Evolutionary conservation across 1,140 invertebrate genomes (phyloP), one percentile per base, ranked within the genome.

Genomic region (Drosophila neocordata): DNA sequence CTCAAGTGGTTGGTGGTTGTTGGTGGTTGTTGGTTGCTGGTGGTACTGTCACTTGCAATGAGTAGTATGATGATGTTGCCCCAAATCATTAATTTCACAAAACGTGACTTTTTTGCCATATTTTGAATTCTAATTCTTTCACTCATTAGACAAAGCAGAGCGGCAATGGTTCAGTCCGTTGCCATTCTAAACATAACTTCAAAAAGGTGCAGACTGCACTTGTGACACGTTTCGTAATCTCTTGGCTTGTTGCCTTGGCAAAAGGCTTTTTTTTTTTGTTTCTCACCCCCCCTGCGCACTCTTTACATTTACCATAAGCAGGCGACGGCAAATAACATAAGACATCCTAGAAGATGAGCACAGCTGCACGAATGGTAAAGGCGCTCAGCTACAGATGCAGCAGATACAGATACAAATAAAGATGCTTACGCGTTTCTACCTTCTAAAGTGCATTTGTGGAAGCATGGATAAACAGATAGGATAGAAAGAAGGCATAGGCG

Each of bases 31-130:
- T 5, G n/a, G n/a, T 13, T 56, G 59, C 27, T 37, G 59, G 13
- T 70, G 68, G 8, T 44, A 24, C 74, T 84, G 80, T 83, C 79
- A 73, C 53, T 73, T 65, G 72, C 65, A 56, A 64, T 76, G 41
- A 44, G 41, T 59, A 64, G 66, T 44, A 65, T 77, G 66, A 70
- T 69, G 62, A 59, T 69, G 81, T 77, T 74, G 82, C 74, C 82
- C 82, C 82, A 85, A 85, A 85, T 85, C 82, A 87, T 85, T 85
- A 85, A 87, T 87, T 82, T 73, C 62, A 87, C 65, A 82, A 85
- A 85, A 85, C 82, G 82, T 85, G 82, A 85, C 82, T 85, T 85
- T 85, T 85, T 85, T 85, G 82, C 82, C 82, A 87, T 85, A 87
- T 87, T 84, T 85, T 81, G 65, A 85, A 85, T 85, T 79, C 82